A percentile compares a stretch with the other conserved stretches of the same genome.
Conservation (phyloP, 2,888 invertebrate genomes). For the Ichneumoninae sp. region DNA sequence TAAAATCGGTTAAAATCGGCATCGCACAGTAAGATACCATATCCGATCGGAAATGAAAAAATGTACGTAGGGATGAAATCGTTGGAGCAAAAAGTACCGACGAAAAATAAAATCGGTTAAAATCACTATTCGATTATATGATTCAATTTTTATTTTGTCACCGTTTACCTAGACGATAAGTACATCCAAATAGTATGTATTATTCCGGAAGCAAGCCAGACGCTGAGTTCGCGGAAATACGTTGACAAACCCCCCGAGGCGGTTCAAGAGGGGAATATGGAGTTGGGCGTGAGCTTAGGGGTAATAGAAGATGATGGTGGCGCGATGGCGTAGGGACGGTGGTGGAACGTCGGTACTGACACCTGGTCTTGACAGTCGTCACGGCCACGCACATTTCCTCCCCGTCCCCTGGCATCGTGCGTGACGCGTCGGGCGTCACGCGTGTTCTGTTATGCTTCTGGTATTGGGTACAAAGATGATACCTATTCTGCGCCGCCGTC, state of each 20-base stretch:
- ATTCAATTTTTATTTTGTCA: neutral
- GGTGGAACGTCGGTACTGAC: conserved; percentile 57
- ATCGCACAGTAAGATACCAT: too few species aligned
- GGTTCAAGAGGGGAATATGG: conserved; percentile 1
- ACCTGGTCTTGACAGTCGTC: conserved; percentile 76
- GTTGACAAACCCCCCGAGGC: conserved; percentile 22
- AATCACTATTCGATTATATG: neutral
- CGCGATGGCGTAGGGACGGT: conserved; percentile 31
- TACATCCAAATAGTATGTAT: neutral
- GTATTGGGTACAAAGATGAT: conserved; percentile 56
- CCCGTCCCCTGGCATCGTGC: conserved; percentile 45
- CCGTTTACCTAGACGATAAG: neutral
- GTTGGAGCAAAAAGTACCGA: too few species aligned
- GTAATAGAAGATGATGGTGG: conserved; percentile 40
- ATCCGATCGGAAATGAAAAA: too few species aligned
- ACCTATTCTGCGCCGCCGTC: conserved; percentile 36
- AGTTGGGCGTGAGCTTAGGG: conserved; percentile 7
- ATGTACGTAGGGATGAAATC: too few species aligned
- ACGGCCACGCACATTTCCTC: conserved; percentile 68
- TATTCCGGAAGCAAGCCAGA: conserved; percentile 8
- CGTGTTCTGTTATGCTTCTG: conserved; percentile 60
- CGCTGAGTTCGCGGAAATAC: conserved; percentile 34
- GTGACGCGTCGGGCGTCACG: conserved; percentile 65
- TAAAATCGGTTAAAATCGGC: too few species aligned
- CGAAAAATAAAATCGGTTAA: neutral